Evolutionary conservation across 2,113 vertebrate species (phyloP), one percentile per base, ranked within the genome.

Genomic region (Bufo bufo): DNA sequence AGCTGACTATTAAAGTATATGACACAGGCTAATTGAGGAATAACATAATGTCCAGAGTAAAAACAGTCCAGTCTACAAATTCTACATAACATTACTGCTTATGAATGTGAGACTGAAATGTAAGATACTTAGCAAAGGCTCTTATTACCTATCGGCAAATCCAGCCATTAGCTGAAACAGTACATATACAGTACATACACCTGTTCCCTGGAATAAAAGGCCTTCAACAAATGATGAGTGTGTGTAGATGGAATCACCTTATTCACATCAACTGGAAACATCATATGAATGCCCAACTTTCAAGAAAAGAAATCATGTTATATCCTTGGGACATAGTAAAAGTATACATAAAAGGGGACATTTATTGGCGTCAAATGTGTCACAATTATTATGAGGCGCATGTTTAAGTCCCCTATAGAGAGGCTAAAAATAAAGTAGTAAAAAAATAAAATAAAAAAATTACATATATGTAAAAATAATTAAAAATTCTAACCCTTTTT

Each of bases 1-100:
- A 71, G 69, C 69, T 71, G 69, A 71, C 69, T 71, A 71, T 1
- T 71, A 71, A 71, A 71, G 66, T 14, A 71, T 71, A 45, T 71
- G 23, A 43, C 69, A 71, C 69, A 43, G 33, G 23, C n/a, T 23
- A 16, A 33, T 12, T 33, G 11, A 33, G n/a, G 2, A 69, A 23
- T 69, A 33, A 33, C 23, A 43, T 69, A 10, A 45, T 71, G 33
- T 43, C 12, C 33, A 71, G 9, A 43, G 69, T 13, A 71, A 71
- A 71, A 71, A 33, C 33, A 0, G 1, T 33, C 33, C 33, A 33
- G 33, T 43, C 4, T 13, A 16, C 13, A 66, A 71, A 71, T 19
- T 71, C n/a, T 71, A 71, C 4, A 14, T 14, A 66, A 23, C 10
- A 45, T 45, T 71, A 43, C 45, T 71, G 43, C 19, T 74, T 47